Evolutionary conservation across 2,888 invertebrate species (phyloP).

Genomic region (Physocephala rufipes): DNA sequence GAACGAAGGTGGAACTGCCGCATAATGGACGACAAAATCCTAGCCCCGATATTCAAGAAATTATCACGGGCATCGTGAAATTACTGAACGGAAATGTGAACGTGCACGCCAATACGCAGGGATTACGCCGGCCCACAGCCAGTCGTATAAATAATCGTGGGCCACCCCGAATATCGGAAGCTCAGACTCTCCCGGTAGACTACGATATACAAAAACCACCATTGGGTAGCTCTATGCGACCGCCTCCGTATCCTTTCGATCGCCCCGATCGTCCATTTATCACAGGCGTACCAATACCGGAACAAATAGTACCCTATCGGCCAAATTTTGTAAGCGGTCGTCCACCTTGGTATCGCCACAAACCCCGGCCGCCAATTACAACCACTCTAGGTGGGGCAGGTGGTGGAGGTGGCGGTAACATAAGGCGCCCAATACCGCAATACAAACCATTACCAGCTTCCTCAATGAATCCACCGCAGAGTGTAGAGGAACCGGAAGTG

Average conservation of each 20-base stretch:
- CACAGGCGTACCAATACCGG: slow-evolving; percentile 78
- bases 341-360: slow-evolving; percentile 75
- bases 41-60: slow-evolving; percentile 86
- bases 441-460: slow-evolving; percentile 72
- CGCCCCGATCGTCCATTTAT: slow-evolving; percentile 71
- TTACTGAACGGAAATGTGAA: slow-evolving; percentile 88
- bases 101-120: slow-evolving; percentile 79
- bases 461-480: slow-evolving; percentile 55
- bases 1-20: slow-evolving; percentile 43
- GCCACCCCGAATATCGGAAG: slow-evolving; percentile 84
- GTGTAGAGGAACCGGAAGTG: slow-evolving; percentile 49
- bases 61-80: slow-evolving; percentile 89
- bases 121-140: slow-evolving; percentile 73
- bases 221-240: slow-evolving; percentile 59
- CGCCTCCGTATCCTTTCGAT: slow-evolving; percentile 77
- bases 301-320: slow-evolving; percentile 77
- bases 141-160: slow-evolving; percentile 90
- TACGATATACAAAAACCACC: slow-evolving; percentile 62
- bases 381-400: slow-evolving; percentile 61
- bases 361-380: slow-evolving; percentile 67
- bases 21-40: slow-evolving; percentile 68
- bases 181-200: slow-evolving; percentile 74
- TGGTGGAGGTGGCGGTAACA: too few relatives aligned
- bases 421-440: slow-evolving; percentile 70
- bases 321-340: slow-evolving; percentile 71